Evolutionary conservation across 2,113 vertebrate genomes (phyloP), one percentile per base, ranked within the genome.

Genomic region (Malurus alboscapulatus): DNA sequence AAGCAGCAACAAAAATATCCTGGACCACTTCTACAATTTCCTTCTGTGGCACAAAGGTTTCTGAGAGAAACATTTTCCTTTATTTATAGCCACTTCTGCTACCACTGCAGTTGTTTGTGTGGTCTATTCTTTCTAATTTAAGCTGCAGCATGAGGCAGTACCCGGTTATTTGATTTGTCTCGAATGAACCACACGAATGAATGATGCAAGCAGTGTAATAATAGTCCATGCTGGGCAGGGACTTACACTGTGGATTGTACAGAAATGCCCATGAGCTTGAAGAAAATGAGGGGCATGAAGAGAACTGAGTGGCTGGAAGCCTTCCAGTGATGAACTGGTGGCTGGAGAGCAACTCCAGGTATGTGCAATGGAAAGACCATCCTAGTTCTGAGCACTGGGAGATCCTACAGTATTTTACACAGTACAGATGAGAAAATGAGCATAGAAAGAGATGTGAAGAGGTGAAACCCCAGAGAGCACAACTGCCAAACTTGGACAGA

Each of bases 51-150:
- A 92, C 78, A 87, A 91, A 91, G 63, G 47, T 85, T 95, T 92
- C 82, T 63, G 63, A 91, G 87, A 88, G 75, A 76, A 90, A 85
- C 67, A 59, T 77, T 95, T 87, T 77, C 30, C 34, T 94, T 91
- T 96, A 85, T 95, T 96, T 93, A 87, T 83, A 93, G 91, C 15
- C 42, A 62, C 73, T 87, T 67, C 47, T 84, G 30, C 86, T 90
- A 57, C 87, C 3, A 0, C 72, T 86, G 87, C 83, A 62, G 93
- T 95, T 85, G 87, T 87, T 94, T 86, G 59, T 90, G 90, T 86
- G 91, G 91, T 81, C 92, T 62, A 14, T 77, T 91, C 93, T 88
- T 92, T 92, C 92, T 95, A 93, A 96, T 93, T 95, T 85, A 88
- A 92, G 92, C 75, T 84, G 82, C 79, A 87, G 80, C 47, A 58